Base-by-base conservation (phyloP, 2,888 invertebrate genomes). In the Tenthredo distinguenda region DNA sequence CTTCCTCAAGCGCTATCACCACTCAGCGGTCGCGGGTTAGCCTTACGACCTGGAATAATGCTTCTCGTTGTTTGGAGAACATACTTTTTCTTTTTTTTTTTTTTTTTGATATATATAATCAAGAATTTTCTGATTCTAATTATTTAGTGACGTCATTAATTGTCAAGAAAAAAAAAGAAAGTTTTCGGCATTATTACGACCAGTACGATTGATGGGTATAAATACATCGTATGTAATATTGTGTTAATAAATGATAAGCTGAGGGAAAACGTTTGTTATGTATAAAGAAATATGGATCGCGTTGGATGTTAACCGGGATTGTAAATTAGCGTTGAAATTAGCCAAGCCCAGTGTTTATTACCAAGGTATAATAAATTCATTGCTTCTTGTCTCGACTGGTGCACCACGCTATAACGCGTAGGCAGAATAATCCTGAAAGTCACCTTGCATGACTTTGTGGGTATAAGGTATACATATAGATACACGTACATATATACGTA, bases 361-460 rank as follows among this genome's bases (percentile, higher is more conserved):
- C 7, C n/a, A n/a, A 55, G n/a, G 55, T 55, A 55, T 55, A 55
- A 55, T 55, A 55, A 55, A 55, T 55, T 55, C 55, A 55, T 55
- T 55, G 50, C 18, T n/a, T 55, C 55, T 55, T 55, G 55, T 26
- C 62, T 62, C 62, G 62, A 62, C 62, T 55, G 2, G 26, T 26
- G 12, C 68, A 68, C 21, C 12, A 34, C 68, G 7, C 21, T 58
- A 58, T 26, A 12, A 31, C 77, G 55, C 31, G 77, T 77, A 55
- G 77, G 50, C n/a, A 50, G 77, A 77, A 55, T 77, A 77, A 77
- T 77, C 77, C 34, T 77, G 77, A 77, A 77, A 77, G 77, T 77
- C 55, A 77, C 77, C 77, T 77, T 77, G 77, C 77, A 77, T 55
- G 50, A 77, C 77, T 55, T 77, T 77, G 77, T 31, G 18, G 9